phyloP scores from a whole-genome alignment of 2,888 invertebrate species.

The Seira musarum region DNA sequence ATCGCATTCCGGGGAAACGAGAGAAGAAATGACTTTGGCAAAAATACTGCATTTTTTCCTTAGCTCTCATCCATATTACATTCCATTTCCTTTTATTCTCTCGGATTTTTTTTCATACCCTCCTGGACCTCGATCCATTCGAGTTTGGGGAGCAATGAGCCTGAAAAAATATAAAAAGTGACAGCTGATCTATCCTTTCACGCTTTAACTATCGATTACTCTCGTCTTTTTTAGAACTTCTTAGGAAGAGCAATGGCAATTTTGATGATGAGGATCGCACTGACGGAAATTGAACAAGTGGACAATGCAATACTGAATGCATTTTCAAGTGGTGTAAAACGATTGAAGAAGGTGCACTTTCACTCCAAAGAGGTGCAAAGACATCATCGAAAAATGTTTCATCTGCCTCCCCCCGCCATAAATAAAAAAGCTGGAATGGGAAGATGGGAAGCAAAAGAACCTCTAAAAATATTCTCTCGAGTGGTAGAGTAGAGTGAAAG shows the following conservation, averaged over 20 bases:
- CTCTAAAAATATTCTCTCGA: background rate
- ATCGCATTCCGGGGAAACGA: background rate
- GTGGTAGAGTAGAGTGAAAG: background rate
- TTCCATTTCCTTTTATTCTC: background rate
- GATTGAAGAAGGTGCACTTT: background rate
- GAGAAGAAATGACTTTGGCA: background rate
- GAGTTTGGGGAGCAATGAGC: background rate
- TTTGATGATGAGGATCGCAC: too few species aligned
- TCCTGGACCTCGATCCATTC: background rate
- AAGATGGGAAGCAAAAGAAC: background rate
- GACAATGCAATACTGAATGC: background rate
- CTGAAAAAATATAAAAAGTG: background rate
- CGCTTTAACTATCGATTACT: background rate
- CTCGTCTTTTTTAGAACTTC: too few species aligned
- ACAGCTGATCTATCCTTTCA: background rate
- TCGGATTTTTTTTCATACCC: background rate
- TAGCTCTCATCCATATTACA: background rate
- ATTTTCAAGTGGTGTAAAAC: background rate
- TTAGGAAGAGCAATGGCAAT: too few species aligned
- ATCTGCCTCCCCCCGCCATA: background rate
- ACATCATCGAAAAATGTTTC: background rate
- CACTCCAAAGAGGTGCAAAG: background rate
- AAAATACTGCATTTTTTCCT: background rate
- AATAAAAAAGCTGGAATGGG: background rate
- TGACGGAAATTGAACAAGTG: background rate